phyloP scores from a whole-genome alignment of 2,113 vertebrate genomes.

The Lophura nycthemera region DNA sequence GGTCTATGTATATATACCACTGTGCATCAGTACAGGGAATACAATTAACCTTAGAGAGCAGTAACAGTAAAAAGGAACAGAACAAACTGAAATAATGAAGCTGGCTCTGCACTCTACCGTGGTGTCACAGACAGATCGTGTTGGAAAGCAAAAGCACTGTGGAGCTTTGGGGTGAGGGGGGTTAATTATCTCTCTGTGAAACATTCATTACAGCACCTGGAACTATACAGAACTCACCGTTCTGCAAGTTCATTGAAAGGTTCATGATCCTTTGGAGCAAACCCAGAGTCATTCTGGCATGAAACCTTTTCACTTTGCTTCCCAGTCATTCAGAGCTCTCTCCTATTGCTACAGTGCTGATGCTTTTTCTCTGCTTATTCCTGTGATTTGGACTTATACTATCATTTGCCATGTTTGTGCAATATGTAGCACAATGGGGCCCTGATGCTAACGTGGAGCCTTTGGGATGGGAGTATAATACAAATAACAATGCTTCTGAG shows the following conservation, averaged over 20 bases:
- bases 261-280: constrained; percentile 54
- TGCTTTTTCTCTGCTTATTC: neutral
- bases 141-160: constrained; percentile 23
- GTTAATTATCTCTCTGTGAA: constrained; percentile 67
- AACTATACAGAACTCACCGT: constrained; percentile 12
- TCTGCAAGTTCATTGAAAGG: constrained; percentile 6
- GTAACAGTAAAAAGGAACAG: constrained; percentile 46
- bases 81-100: constrained; percentile 61
- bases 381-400: neutral
- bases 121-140: constrained; percentile 42
- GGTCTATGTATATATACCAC: constrained; percentile 38
- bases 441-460: neutral
- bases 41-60: constrained; percentile 66
- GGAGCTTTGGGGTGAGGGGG: constrained; percentile 30
- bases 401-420: neutral
- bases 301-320: constrained; percentile 31
- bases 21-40: constrained; percentile 45
- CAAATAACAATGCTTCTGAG: neutral
- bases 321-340: neutral
- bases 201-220: constrained; percentile 62
- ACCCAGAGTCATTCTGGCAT: neutral
- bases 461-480: neutral
- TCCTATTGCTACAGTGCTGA: neutral
- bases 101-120: constrained; percentile 35
- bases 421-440: neutral